Evolutionary conservation across 2,888 invertebrate species (phyloP).

Genomic region (Augochlorella aurata): DNA sequence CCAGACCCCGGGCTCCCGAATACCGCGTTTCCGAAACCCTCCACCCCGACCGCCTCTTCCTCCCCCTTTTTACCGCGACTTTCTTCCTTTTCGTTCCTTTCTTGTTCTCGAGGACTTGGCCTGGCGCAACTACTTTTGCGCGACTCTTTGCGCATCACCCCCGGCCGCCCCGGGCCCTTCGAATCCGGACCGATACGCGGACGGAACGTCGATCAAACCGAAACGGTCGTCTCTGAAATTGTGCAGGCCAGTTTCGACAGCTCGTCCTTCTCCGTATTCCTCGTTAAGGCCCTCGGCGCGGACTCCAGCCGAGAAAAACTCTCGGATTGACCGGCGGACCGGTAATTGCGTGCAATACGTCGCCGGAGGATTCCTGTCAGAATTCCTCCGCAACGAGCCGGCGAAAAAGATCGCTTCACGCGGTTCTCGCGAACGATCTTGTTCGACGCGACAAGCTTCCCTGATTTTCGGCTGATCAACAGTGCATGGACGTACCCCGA

Average conservation of each 20-base stretch:
- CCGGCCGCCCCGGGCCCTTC: not conserved
- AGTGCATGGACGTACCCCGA: no score
- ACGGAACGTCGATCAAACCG: conserved; percentile 48
- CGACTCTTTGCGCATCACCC: not conserved
- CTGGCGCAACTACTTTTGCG: not conserved
- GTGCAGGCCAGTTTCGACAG: conserved; percentile 51
- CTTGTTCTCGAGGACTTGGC: not conserved
- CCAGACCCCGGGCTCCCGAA: conserved; percentile 64
- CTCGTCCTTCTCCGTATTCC: conserved; percentile 55
- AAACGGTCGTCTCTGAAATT: conserved; percentile 50
- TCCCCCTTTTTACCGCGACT: not conserved
- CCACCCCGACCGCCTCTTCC: not conserved
- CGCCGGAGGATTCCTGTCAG: not conserved
- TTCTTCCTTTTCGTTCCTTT: conserved; percentile 2
- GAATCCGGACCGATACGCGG: conserved; percentile 27
- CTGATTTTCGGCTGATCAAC: no score
- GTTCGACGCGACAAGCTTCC: not conserved
- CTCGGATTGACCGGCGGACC: conserved; percentile 16
- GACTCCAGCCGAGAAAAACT: conserved; percentile 37
- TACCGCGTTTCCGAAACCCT: conserved; percentile 74
- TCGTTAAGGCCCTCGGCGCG: conserved; percentile 41
- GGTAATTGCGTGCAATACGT: conserved; percentile 21
- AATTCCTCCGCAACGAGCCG: not conserved
- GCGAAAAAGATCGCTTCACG: conserved; percentile 1
- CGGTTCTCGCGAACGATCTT: conserved; percentile 4